Evolutionary conservation across 2,797 vertebrate species (phyloP).

Genomic region (Hypotaenidia okinawae): DNA sequence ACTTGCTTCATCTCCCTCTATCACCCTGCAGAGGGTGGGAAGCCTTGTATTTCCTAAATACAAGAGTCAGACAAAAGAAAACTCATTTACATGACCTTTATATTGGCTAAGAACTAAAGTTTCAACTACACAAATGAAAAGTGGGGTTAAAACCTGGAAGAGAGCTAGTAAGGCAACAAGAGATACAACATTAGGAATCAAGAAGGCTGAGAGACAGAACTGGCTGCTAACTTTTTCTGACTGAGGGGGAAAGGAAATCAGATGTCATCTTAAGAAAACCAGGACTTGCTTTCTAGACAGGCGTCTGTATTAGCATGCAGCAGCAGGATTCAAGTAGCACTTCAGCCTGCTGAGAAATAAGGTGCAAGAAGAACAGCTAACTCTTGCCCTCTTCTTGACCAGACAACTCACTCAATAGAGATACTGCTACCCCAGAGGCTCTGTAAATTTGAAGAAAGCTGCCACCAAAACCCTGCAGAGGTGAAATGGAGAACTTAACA

Average conservation of each 20-base stretch:
- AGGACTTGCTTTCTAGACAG: neutral
- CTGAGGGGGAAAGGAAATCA: neutral
- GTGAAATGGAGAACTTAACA: neutral
- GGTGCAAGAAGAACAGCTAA: neutral
- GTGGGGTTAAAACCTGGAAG: neutral
- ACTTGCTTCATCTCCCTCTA: neutral
- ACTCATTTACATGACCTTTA: neutral
- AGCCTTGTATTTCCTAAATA: neutral
- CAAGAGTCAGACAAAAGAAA: neutral
- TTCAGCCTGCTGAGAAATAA: neutral
- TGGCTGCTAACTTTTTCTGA: neutral
- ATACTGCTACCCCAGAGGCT: neutral
- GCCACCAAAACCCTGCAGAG: neutral
- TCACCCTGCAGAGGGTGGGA: neutral
- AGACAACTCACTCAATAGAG: neutral
- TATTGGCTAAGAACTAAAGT: neutral
- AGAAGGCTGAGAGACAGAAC: neutral
- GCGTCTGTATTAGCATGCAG: neutral
- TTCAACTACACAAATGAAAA: neutral
- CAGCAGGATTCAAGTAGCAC: neutral
- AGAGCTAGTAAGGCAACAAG: neutral
- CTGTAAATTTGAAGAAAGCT: neutral
- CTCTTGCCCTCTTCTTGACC: neutral
- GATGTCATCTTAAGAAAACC: neutral
- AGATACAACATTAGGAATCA: neutral